Base-by-base conservation (phyloP, 2,113 vertebrate species). In the Dendrocopos noguchii region DNA sequence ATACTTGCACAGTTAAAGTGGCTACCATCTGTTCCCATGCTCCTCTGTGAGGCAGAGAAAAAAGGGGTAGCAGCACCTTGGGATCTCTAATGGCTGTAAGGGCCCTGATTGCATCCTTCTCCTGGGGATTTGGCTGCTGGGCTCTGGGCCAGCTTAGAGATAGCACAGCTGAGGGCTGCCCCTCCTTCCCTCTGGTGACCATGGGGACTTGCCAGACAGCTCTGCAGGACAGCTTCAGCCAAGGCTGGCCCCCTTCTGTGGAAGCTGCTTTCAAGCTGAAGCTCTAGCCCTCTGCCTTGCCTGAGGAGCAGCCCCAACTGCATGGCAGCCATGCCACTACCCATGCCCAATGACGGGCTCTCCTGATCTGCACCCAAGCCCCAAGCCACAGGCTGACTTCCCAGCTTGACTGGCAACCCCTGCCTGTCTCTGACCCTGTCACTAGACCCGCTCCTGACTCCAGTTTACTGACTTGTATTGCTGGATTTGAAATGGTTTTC, bases 341-440 rank as follows among this genome's bases (percentile, higher is more conserved):
- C 28, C 2, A 2, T 2, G n/a, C 55, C 36, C 1, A 0, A 55
- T 65, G 9, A 2, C 1, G 3, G 79, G 46, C 33, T 29, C 63
- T 1, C 1, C 42, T 7, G 42, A 31, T 4, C 72, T 31, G 28
- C 28, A 7, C 12, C 18, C 15, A 7, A 52, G 21, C 14, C 39
- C 27, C 3, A 1, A 34, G n/a, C 25, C 59, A 9, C 1, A 0
- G 53, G 34, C 31, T 42, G 31, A 16, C 28, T 12, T 27, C 39
- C 18, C 3, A 1, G 19, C 22, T 6, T 3, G 17, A 22, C 70
- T 68, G 47, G 47, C 0, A 1, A 11, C 36, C 19, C 1, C 31
- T 7, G 77, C 4, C 60, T 27, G 16, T 8, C 8, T 5, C 39
- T 56, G 27, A 56, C 8, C 47, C 64, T 6, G 17, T 17, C 70